phyloP scores from a whole-genome alignment of 2,888 invertebrate species.

The Platycheirus rosarum region DNA sequence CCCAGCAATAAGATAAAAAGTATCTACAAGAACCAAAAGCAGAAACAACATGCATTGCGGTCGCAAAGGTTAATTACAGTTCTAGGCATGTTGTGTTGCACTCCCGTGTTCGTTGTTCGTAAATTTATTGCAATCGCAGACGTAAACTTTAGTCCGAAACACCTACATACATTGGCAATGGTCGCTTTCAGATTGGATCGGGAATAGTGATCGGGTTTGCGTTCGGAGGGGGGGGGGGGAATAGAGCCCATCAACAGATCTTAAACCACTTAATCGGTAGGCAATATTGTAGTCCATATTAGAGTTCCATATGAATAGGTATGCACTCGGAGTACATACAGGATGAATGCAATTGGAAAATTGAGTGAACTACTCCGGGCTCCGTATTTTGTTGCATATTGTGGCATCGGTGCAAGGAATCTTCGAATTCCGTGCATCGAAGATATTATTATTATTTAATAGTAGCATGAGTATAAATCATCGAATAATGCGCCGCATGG shows the following conservation, averaged over 20 bases:
- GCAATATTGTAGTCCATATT: constrained; percentile 27
- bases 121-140: constrained; percentile 64
- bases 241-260: constrained; percentile 66
- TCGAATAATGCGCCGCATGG: constrained; percentile 72
- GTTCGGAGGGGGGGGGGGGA: constrained; percentile 5
- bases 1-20: constrained; percentile 58
- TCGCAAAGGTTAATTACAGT: constrained; percentile 72
- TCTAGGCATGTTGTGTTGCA: constrained; percentile 66
- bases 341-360: constrained; percentile 44
- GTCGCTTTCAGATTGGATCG: too few species aligned
- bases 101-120: constrained; percentile 62
- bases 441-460: constrained; percentile 74
- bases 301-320: constrained; percentile 40
- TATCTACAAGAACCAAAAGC: constrained; percentile 48
- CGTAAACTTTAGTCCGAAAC: constrained; percentile 37
- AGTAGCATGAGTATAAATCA: constrained; percentile 73
- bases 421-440: constrained; percentile 72
- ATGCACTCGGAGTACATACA: constrained; percentile 19
- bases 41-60: constrained; percentile 68
- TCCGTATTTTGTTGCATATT: not conserved
- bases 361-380: constrained; percentile 28
- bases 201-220: constrained; percentile 3
- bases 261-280: constrained; percentile 73
- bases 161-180: constrained; percentile 44
- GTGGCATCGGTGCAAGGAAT: constrained; percentile 45